A percentile compares a stretch with the other conserved stretches of the same genome.
phyloP scores from a whole-genome alignment of 2,113 vertebrate genomes.

The Loxodonta africana region DNA sequence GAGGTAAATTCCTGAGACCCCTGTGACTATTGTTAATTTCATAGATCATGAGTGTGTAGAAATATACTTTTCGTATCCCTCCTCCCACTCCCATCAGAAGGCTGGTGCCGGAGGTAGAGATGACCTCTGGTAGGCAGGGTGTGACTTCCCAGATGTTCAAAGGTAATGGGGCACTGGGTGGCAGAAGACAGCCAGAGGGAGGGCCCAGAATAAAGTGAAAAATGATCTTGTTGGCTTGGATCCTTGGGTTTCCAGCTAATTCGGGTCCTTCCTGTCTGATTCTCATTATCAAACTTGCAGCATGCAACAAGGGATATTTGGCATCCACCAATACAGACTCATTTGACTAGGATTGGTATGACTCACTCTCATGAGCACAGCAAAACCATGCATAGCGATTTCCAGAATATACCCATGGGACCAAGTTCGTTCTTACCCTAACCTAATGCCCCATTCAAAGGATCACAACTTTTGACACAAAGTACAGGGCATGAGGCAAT shows the following conservation, averaged over 20 bases:
- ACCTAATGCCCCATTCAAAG: constrained; percentile 39
- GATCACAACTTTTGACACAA: background rate
- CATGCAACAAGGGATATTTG: constrained; percentile 8
- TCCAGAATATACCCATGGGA: background rate
- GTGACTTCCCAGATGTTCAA: constrained; percentile 31
- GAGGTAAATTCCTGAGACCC: background rate
- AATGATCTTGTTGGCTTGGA: constrained; percentile 13
- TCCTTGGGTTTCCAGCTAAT: constrained; percentile 26
- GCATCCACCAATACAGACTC: background rate
- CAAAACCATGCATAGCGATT: background rate
- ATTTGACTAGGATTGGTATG: background rate
- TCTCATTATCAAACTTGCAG: constrained; percentile 35
- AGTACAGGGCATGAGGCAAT: background rate
- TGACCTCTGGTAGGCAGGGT: background rate
- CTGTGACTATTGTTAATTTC: constrained; percentile 16
- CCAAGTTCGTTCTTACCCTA: background rate
- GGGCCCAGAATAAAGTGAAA: background rate
- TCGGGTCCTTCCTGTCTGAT: background rate
- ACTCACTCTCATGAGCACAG: constrained; percentile 25
- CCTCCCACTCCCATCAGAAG: background rate
- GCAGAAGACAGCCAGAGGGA: background rate
- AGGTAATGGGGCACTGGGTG: background rate
- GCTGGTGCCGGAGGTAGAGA: background rate
- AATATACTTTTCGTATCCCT: constrained; percentile 18
- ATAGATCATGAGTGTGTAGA: background rate